These are phyloP conservation scores for Lasioglossum lativentre DNA, from an alignment of 2,888 invertebrate genomes.

Conservation along the genomic window DNA sequence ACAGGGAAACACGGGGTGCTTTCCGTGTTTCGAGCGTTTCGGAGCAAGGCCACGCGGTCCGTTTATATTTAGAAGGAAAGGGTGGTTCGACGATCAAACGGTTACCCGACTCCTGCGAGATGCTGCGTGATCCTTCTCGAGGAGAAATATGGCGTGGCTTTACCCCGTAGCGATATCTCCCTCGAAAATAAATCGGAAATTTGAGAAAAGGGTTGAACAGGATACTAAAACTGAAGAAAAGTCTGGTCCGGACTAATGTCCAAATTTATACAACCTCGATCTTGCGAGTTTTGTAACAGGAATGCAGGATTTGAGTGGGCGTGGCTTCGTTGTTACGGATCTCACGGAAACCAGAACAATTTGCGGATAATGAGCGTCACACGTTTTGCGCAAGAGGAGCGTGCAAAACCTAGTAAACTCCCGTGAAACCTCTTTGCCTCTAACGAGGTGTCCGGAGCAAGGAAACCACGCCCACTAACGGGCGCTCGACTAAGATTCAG, in stretches of 20 bases:
- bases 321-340: background rate
- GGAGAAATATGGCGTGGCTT: conserved; percentile 15
- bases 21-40: conserved; percentile 37
- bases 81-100: background rate
- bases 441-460: background rate
- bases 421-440: background rate
- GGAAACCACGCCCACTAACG: background rate
- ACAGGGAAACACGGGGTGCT: conserved; percentile 42
- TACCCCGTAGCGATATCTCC: background rate
- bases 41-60: background rate
- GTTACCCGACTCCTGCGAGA: conserved; percentile 5
- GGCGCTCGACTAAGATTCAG: background rate
- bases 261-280: background rate
- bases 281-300: background rate
- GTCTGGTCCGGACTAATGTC: background rate
- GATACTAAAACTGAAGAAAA: background rate
- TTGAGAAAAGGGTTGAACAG: background rate
- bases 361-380: background rate
- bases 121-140: background rate
- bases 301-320: background rate
- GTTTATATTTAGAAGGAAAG: conserved; percentile 15
- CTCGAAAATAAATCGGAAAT: conserved; percentile 15
- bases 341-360: background rate
- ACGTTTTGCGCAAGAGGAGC: background rate
- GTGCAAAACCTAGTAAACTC: background rate